phyloP scores from a whole-genome alignment of 2,113 vertebrate species.

The Amazona guildingii region DNA sequence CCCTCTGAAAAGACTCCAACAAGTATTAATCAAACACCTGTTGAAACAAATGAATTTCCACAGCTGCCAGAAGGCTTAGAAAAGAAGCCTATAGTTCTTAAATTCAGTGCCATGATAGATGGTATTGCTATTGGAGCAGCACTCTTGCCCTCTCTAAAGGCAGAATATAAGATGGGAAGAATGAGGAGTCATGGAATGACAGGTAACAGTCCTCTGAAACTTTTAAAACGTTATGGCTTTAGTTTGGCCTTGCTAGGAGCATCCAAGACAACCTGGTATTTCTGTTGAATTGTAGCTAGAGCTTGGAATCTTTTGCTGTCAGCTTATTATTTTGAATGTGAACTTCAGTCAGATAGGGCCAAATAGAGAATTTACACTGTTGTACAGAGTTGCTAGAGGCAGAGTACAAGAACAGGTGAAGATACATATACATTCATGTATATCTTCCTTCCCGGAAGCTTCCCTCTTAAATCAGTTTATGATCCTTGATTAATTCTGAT shows the following conservation, averaged over 20 bases:
- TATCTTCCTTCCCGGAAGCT: not conserved
- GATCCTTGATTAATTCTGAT: not conserved
- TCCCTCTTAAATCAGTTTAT: not conserved
- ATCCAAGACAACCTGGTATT: not conserved
- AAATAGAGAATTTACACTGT: not conserved
- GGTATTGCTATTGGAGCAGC: slow-evolving; percentile 96
- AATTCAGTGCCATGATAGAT: slow-evolving; percentile 97
- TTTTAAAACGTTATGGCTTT: not conserved
- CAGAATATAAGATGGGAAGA: slow-evolving; percentile 96
- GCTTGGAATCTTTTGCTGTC: not conserved
- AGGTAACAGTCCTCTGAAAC: slow-evolving; percentile 61
- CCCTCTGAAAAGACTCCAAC: slow-evolving; percentile 89
- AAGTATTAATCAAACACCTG: slow-evolving; percentile 92
- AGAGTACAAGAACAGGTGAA: not conserved
- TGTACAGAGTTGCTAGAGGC: not conserved
- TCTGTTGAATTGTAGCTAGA: not conserved
- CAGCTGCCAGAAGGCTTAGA: slow-evolving; percentile 97
- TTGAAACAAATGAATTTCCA: slow-evolving; percentile 96
- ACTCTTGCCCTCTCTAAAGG: slow-evolving; percentile 93
- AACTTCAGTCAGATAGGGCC: not conserved
- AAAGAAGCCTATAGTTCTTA: slow-evolving; percentile 98
- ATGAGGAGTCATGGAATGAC: slow-evolving; percentile 99
- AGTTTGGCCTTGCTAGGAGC: not conserved
- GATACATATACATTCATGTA: not conserved
- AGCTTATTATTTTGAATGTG: not conserved